phyloP scores from a whole-genome alignment of 2,797 vertebrate species.

The Peromyscus melanophrys region DNA sequence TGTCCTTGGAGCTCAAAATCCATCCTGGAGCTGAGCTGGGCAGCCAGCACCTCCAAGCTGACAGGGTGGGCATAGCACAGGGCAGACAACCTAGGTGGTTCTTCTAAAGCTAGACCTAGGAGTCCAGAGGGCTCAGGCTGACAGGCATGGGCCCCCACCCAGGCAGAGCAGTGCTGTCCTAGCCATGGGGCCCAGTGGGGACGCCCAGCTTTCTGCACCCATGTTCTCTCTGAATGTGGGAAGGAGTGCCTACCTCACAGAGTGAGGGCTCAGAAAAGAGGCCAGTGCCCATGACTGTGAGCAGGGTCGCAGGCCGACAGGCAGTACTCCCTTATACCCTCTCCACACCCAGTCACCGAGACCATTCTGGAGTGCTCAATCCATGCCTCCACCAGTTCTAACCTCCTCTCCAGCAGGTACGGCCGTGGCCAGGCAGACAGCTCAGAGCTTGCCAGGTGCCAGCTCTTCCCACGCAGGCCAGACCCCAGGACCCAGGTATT shows the following conservation, averaged over 20 bases:
- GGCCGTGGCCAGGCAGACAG: not conserved
- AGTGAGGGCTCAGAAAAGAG: not conserved
- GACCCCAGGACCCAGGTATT: not conserved
- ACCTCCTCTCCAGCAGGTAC: no score
- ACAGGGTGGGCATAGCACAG: not conserved
- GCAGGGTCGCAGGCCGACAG: not conserved
- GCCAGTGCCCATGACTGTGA: not conserved
- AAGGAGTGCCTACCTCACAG: not conserved
- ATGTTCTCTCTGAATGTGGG: not conserved
- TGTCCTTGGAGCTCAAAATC: not conserved
- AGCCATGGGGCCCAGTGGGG: not conserved
- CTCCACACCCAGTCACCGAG: not conserved
- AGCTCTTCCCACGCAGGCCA: not conserved
- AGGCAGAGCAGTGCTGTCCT: not conserved
- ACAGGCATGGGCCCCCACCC: no score
- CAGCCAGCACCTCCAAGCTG: not conserved
- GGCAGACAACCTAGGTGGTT: not conserved
- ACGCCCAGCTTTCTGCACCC: not conserved
- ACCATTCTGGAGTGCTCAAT: not conserved
- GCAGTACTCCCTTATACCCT: accelerated
- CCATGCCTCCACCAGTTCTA: not conserved
- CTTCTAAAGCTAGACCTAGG: not conserved
- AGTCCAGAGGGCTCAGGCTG: not conserved
- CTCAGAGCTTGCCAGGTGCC: not conserved
- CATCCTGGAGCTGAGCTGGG: not conserved